Conservation (phyloP, 2,888 invertebrate species). For the Baronia brevicornis region DNA sequence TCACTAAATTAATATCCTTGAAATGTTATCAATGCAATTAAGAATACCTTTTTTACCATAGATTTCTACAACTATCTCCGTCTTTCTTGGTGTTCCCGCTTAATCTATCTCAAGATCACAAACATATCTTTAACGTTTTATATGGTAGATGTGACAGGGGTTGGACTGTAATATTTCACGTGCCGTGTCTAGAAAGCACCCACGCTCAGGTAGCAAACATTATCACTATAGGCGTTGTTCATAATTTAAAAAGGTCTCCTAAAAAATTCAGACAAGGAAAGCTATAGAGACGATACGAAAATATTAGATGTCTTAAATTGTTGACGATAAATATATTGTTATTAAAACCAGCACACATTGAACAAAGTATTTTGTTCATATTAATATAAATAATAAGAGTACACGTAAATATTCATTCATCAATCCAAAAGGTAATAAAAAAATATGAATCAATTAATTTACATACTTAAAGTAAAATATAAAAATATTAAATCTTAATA, state of each 20-base stretch:
- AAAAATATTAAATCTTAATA: too few species aligned
- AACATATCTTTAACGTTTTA: constrained; percentile 40
- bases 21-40: constrained; percentile 74
- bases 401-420: too few species aligned
- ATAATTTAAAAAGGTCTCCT: constrained; percentile 45
- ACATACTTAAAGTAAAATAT: too few species aligned
- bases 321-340: constrained; percentile 1
- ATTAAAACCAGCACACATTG: background rate
- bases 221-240: constrained; percentile 66
- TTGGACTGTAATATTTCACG: constrained; percentile 67
- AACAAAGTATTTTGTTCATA: constrained; percentile 1
- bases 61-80: constrained; percentile 16
- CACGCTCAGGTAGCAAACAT: constrained; percentile 72
- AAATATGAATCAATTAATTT: too few species aligned
- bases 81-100: constrained; percentile 27
- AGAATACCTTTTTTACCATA: constrained; percentile 47
- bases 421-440: too few species aligned
- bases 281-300: constrained; percentile 28
- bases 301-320: background rate
- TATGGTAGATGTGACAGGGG: constrained; percentile 67
- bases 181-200: constrained; percentile 56
- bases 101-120: constrained; percentile 26
- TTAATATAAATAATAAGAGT: too few species aligned
- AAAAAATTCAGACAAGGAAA: constrained; percentile 20
- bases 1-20: constrained; percentile 72